Conservation (phyloP, 1,140 invertebrate genomes). For the Hormaphis cornu region DNA sequence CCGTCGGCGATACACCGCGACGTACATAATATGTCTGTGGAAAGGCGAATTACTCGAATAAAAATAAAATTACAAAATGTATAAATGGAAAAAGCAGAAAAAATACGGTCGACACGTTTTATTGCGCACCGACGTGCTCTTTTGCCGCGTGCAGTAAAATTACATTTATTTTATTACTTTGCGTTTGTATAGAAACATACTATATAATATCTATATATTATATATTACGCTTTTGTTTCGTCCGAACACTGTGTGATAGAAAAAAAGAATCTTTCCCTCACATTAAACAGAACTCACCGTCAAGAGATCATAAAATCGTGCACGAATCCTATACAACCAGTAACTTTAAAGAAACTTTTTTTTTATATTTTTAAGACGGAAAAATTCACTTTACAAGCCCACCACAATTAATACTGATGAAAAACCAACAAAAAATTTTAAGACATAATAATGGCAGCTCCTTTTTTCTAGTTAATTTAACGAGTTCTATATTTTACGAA, state of each 20-base stretch:
- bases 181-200: too few species aligned
- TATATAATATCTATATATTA: too few species aligned
- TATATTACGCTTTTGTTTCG: not conserved
- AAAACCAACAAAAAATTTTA: too few species aligned
- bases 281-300: not conserved
- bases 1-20: too few species aligned
- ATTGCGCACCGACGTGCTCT: not conserved
- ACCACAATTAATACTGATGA: too few species aligned
- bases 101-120: not conserved
- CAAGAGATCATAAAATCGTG: not conserved
- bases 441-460: too few species aligned
- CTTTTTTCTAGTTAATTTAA: too few species aligned
- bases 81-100: not conserved
- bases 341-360: too few species aligned
- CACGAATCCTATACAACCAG: not conserved
- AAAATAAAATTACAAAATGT: conserved; percentile 1
- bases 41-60: conserved; percentile 1
- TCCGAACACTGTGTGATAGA: not conserved
- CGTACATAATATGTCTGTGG: too few species aligned
- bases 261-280: not conserved
- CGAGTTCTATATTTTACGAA: too few species aligned
- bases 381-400: too few species aligned
- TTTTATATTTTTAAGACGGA: too few species aligned
- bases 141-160: not conserved
- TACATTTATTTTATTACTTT: conserved; percentile 6